phyloP scores from a whole-genome alignment of 2,888 invertebrate genomes.

The Meganola albula region DNA sequence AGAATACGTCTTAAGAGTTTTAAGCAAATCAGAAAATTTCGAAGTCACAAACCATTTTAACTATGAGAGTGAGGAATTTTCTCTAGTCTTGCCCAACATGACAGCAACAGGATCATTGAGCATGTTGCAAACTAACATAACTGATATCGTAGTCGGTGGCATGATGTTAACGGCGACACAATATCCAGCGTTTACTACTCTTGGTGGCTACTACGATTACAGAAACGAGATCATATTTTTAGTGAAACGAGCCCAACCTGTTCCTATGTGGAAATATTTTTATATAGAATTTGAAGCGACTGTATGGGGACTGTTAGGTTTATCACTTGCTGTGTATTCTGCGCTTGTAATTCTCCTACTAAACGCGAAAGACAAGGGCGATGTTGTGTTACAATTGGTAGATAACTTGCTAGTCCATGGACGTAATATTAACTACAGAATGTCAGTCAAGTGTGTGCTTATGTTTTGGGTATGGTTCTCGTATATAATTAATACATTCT shows the following conservation, averaged over 20 bases:
- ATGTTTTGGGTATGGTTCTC: constrained; percentile 46
- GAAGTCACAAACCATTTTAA: constrained; percentile 7
- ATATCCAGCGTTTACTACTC: constrained; percentile 8
- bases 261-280: constrained; percentile 24
- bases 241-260: constrained; percentile 12
- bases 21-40: constrained; percentile 14
- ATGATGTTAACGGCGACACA: constrained; percentile 6
- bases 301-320: constrained; percentile 16
- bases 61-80: not conserved
- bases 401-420: constrained; percentile 11
- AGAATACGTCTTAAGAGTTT: constrained; percentile 10
- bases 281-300: constrained; percentile 24
- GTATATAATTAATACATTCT: constrained; percentile 29
- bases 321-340: constrained; percentile 7
- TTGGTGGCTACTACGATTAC: constrained; percentile 13
- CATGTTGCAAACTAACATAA: constrained; percentile 15
- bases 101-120: constrained; percentile 10
- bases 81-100: constrained; percentile 11
- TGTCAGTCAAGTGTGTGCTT: constrained; percentile 15
- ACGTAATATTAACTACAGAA: constrained; percentile 6
- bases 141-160: constrained; percentile 17
- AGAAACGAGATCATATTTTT: constrained; percentile 15
- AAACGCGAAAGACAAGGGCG: constrained; percentile 9
- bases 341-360: constrained; percentile 11
- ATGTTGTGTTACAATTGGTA: constrained; percentile 11